phyloP scores from a whole-genome alignment of 2,113 vertebrate species.

The Felis catus region F.catus_Fca126_mat1.0 CM031426.1:41354001-41354500 shows the following conservation, averaged over 20 bases:
- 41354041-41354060: not conserved
- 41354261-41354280: no score
- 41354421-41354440: not conserved
- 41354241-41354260: no score
- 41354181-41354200: no score
- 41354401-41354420: not conserved
- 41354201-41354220: no score
- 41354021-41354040: not conserved
- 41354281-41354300: no score
- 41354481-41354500: not conserved
- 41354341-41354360: not conserved
- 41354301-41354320: no score
- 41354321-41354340: no score
- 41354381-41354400: not conserved
- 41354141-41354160: no score
- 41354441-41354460: not conserved
- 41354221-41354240: no score
- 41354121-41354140: no score
- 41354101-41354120: not conserved
- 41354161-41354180: no score
- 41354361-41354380: not conserved
- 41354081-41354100: not conserved
- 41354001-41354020: not conserved
- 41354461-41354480: not conserved
- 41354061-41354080: not conserved